Percentiles rank a stretch among this genome's conserved stretches.
Evolutionary conservation across 1,140 invertebrate genomes (phyloP).

Genomic region (Euura saliciscinereae): DNA sequence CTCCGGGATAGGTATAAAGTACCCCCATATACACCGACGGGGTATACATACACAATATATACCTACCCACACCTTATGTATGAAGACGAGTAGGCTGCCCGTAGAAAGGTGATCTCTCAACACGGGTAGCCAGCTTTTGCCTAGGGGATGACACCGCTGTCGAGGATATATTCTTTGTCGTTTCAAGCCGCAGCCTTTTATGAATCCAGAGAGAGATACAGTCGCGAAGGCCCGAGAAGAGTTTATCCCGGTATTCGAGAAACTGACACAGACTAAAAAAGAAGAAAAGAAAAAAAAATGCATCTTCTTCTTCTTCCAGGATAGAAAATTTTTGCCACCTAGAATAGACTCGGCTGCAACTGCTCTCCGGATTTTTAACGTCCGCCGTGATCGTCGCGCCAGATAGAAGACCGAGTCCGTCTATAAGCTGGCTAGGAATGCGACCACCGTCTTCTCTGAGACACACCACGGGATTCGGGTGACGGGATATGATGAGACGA

Average conservation of each 20-base stretch:
- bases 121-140: constrained; percentile 2
- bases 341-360: not conserved
- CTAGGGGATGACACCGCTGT: constrained; percentile 1
- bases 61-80: not conserved
- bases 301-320: too few species aligned
- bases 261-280: too few species aligned
- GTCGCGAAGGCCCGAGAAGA: too few species aligned
- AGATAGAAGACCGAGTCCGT: not conserved
- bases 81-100: not conserved
- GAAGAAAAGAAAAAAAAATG: too few species aligned
- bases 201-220: too few species aligned
- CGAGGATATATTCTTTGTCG: not conserved
- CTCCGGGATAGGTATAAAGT: not conserved
- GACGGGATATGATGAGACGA: not conserved
- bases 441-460: not conserved
- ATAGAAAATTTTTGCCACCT: not conserved
- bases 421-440: constrained; percentile 5
- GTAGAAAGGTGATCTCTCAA: constrained; percentile 7
- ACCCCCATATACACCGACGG: not conserved
- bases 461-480: not conserved
- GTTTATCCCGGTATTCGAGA: too few species aligned
- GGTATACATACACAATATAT: not conserved
- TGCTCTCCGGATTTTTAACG: not conserved
- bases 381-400: not conserved
- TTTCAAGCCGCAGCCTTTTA: not conserved